Percentiles rank a stretch among this genome's conserved stretches.
Evolutionary conservation across 92 coral and sea anemone species (phyloP).

Genomic region (Phymanthus crucifer): DNA sequence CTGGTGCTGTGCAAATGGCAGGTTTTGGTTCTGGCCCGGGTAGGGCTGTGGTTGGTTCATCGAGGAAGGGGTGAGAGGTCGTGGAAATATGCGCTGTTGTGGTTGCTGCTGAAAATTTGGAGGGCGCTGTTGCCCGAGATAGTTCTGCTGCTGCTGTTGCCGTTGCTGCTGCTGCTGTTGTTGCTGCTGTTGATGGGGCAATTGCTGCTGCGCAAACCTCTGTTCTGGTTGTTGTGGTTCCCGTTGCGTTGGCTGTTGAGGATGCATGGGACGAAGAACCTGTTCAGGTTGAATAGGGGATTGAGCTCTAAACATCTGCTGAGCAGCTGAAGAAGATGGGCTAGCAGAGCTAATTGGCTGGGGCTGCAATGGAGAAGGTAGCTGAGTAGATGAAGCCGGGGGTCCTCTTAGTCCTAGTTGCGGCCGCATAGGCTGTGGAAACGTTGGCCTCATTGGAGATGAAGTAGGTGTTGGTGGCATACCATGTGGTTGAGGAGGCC

Average conservation of each 20-base stretch:
- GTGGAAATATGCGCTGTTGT: slow-evolving; percentile 31
- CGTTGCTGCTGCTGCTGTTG: slow-evolving; percentile 36
- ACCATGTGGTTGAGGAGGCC: background rate
- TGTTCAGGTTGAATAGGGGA: slow-evolving; percentile 19
- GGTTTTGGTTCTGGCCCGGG: background rate
- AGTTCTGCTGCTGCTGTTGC: background rate
- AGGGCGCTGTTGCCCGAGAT: slow-evolving; percentile 8
- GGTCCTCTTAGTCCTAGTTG: background rate
- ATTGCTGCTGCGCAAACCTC: slow-evolving; percentile 33
- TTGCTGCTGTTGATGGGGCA: slow-evolving; percentile 13
- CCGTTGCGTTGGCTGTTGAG: slow-evolving; percentile 22
- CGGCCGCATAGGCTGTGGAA: background rate
- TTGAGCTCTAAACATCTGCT: slow-evolving; percentile 9
- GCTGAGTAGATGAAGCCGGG: background rate
- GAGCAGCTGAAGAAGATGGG: background rate
- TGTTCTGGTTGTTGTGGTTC: slow-evolving; percentile 34
- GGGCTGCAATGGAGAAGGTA: slow-evolving; percentile 15
- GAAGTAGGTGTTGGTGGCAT: slow-evolving; percentile 13
- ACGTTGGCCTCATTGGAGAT: background rate
- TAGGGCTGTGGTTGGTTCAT: slow-evolving; percentile 6
- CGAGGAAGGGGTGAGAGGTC: slow-evolving; percentile 10
- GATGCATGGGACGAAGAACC: slow-evolving; percentile 24
- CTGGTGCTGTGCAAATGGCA: slow-evolving; percentile 21
- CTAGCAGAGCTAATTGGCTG: slow-evolving; percentile 9
- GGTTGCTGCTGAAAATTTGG: slow-evolving; percentile 15